Evolutionary conservation across 2,888 invertebrate genomes (phyloP).

Genomic region (Pecten maximus): DNA sequence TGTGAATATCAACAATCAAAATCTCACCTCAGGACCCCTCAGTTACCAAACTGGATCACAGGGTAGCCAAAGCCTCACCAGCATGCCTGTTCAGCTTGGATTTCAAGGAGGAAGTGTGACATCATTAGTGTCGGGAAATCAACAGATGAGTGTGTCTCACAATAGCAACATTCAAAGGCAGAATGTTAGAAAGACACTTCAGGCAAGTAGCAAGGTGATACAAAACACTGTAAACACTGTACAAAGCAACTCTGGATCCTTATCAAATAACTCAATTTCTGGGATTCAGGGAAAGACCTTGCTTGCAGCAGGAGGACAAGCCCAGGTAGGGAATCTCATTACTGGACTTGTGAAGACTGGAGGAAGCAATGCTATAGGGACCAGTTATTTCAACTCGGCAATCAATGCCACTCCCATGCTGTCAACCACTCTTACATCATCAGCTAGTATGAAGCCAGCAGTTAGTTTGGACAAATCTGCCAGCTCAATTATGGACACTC

Average conservation of each 20-base stretch:
- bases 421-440: neutral
- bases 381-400: neutral
- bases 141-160: neutral
- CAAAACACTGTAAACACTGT: neutral
- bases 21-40: neutral
- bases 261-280: neutral
- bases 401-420: neutral
- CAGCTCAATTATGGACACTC: neutral
- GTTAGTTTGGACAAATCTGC: neutral
- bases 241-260: neutral
- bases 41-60: neutral
- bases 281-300: neutral
- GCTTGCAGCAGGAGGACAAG: neutral
- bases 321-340: neutral
- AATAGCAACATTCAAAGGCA: neutral
- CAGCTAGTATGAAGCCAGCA: neutral
- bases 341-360: neutral
- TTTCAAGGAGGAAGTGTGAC: neutral
- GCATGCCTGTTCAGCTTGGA: neutral
- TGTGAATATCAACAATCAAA: neutral
- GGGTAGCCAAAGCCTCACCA: neutral
- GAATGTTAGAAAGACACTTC: neutral
- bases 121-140: slow-evolving; percentile 8
- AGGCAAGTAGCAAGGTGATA: neutral
- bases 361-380: neutral